Evolutionary conservation across 2,113 vertebrate species (phyloP).

Genomic region (Perccottus glenii): DNA sequence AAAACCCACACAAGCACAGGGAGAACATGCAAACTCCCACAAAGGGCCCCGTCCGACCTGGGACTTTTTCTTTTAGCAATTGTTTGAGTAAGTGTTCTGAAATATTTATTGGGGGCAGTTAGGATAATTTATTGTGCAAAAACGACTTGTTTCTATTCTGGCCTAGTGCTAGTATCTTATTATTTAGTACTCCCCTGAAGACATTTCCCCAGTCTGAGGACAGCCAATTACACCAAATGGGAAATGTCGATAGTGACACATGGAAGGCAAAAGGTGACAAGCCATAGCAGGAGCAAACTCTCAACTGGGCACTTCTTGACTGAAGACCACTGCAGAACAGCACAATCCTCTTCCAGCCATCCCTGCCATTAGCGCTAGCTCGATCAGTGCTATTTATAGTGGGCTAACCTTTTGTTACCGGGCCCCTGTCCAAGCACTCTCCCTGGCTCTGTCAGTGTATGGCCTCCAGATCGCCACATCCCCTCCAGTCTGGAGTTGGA

Average conservation of each 20-base stretch:
- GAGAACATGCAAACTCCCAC: no score
- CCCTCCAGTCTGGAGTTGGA: constrained; percentile 45
- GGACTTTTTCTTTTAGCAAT: no score
- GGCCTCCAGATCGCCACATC: constrained; percentile 50
- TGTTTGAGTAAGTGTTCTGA: no score
- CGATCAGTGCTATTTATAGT: constrained; percentile 64
- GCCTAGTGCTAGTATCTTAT: constrained; percentile 27
- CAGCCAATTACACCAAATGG: constrained; percentile 44
- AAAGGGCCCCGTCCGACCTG: no score
- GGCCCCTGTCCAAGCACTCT: constrained; percentile 64
- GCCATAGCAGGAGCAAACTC: constrained; percentile 28
- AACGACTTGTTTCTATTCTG: constrained; percentile 5
- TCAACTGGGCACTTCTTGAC: constrained; percentile 43
- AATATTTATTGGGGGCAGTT: no score
- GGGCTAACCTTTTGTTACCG: constrained; percentile 65
- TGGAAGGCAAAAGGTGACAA: constrained; percentile 32
- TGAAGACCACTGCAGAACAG: no score
- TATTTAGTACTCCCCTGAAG: constrained; percentile 35
- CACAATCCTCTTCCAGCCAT: constrained; percentile 27
- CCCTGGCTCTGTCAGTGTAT: constrained; percentile 45
- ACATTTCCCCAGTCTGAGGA: constrained; percentile 28
- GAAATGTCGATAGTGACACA: constrained; percentile 16
- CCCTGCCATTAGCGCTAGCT: constrained; percentile 40
- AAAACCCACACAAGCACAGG: no score
- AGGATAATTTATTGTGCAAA: constrained; percentile 22